A percentile compares a stretch with the other conserved stretches of the same genome.
phyloP scores from a whole-genome alignment of 2,797 vertebrate species.

The Oreonectes daqikongensis region DNA sequence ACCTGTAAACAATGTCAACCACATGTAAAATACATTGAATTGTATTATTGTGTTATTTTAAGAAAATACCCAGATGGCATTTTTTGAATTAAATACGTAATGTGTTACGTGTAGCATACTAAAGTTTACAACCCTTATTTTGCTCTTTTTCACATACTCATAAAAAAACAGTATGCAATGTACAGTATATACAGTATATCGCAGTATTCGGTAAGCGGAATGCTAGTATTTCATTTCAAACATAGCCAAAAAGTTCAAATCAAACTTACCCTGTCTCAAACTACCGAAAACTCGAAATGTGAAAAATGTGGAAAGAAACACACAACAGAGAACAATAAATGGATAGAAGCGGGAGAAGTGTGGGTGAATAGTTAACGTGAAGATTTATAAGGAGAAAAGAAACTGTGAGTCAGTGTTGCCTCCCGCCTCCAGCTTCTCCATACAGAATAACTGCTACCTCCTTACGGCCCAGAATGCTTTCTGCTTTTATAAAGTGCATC shows the following conservation, averaged over 20 bases:
- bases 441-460: conserved; percentile 50
- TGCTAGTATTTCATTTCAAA: conserved; percentile 19
- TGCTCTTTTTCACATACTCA: not conserved
- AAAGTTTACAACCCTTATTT: not conserved
- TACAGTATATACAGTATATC: not conserved
- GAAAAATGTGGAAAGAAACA: not conserved
- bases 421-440: conserved; percentile 45
- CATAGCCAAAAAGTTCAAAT: not conserved
- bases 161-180: not conserved
- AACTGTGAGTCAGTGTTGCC: conserved; percentile 42
- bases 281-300: not conserved
- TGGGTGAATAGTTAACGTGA: conserved; percentile 19
- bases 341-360: not conserved
- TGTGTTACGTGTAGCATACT: not conserved
- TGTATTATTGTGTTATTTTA: not conserved
- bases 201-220: not conserved
- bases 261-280: conserved; percentile 2
- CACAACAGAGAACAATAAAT: conserved; percentile 27
- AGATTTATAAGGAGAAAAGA: conserved; percentile 27
- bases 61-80: not conserved
- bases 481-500: conserved; percentile 49
- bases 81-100: not conserved
- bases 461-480: conserved; percentile 44
- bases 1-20: not conserved
- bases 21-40: not conserved